Base-by-base conservation (phyloP, 2,888 invertebrate species). In the Leptinotarsa juncta region DNA sequence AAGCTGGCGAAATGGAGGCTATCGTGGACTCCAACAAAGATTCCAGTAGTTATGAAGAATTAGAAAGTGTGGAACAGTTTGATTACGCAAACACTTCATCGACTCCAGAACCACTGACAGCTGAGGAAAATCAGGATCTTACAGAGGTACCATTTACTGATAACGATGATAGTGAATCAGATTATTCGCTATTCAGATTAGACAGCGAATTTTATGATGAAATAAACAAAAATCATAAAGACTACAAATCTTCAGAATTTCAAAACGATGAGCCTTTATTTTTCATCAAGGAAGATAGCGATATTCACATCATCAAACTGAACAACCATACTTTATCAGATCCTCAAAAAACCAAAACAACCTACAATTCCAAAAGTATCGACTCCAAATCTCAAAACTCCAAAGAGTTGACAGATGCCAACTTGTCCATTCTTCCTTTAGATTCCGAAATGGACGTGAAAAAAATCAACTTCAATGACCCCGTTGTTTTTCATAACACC, bases 281-380 rank as follows among this genome's bases (percentile, higher is more conserved):
- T 70, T 74, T 74, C 53, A 50, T 60, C n/a, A 65, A 66, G 26
- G 65, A 86, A 53, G 88, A 88, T 55, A 88, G 88, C 53, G 89
- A 89, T 53, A 82, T 89, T 5, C 88, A 90, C 79, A 89, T 90
- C 26, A 85, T 90, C 5, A 88, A 89, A 75, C 80, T 90, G 50
- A 84, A 85, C 53, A 81, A 85, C 5, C 84, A 87, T 75, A 76
- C 75, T 23, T 75, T 81, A 50, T 80, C 82, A 20, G 83, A 83
- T 16, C 84, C 82, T 42, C 83, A 82, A 73, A 86, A 85, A 80
- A 79, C 83, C 1, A 85, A 84, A 79, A 77, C 82, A 48, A 76
- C 75, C 67, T 80, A 83, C 50, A 84, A 85, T 74, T 79, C 79
- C 18, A 81, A 73, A 70, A 74, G 71, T 51, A 32, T 60, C 18